phyloP scores from a whole-genome alignment of 2,888 invertebrate species.

The Spodoptera picta region DNA sequence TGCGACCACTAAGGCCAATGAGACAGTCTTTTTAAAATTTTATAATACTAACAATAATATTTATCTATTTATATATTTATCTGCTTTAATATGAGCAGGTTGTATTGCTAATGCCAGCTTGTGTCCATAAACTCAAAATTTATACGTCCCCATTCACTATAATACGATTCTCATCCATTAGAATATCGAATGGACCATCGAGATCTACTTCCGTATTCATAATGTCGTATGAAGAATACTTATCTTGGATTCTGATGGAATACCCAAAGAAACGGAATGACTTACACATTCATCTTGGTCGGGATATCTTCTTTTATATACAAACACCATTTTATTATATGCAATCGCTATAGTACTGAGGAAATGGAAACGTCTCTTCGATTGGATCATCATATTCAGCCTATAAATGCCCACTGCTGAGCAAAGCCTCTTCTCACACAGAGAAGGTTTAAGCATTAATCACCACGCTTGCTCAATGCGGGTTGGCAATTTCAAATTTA shows the following conservation, averaged over 20 bases:
- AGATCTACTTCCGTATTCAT: constrained; percentile 29
- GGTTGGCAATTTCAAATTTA: no score
- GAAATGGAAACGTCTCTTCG: not conserved
- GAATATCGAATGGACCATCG: constrained; percentile 25
- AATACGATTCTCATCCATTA: constrained; percentile 34
- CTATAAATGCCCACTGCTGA: no score
- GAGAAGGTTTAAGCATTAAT: no score
- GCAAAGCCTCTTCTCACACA: no score
- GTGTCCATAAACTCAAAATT: not conserved
- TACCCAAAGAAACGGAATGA: constrained; percentile 8
- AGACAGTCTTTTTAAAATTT: no score
- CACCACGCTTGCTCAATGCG: no score
- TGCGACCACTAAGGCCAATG: no score
- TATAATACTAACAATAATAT: no score
- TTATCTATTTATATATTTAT: no score
- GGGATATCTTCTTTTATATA: constrained; percentile 16
- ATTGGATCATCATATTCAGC: no score
- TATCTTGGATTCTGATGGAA: constrained; percentile 18
- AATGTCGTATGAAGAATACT: constrained; percentile 25
- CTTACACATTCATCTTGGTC: constrained; percentile 21
- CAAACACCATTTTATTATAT: constrained; percentile 12
- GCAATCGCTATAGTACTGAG: not conserved
- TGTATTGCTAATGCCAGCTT: no score
- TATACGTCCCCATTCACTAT: constrained; percentile 5
- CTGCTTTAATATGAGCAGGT: no score